Evolutionary conservation across 2,113 vertebrate genomes (phyloP).

Genomic region (Pachyramphus minor): DNA sequence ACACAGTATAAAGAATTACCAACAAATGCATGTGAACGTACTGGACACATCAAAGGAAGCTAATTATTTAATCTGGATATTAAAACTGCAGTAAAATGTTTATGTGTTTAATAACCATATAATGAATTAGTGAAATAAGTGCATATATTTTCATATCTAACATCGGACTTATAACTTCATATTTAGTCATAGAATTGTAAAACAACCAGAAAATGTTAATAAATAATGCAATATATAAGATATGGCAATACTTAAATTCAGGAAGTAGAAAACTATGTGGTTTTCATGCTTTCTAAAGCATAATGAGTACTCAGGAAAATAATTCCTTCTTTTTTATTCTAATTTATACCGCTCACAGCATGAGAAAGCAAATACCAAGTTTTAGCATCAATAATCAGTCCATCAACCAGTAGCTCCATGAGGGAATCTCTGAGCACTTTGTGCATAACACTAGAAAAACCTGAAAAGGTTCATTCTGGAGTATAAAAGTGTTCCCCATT

Average conservation of each 20-base stretch:
- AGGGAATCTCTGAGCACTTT: neutral
- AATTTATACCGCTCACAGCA: neutral
- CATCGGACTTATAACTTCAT: neutral
- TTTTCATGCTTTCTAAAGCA: neutral
- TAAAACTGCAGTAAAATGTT: neutral
- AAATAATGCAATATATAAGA: neutral
- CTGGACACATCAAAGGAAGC: neutral
- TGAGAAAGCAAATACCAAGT: neutral
- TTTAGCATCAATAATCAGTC: neutral
- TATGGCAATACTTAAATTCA: neutral
- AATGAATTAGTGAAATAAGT: neutral
- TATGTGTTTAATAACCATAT: neutral
- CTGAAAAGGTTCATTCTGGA: neutral
- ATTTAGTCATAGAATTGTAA: neutral
- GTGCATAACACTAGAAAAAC: neutral
- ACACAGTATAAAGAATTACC: neutral
- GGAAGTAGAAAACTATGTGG: neutral
- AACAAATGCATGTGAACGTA: rapidly evolving
- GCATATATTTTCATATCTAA: neutral
- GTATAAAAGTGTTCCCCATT: rapidly evolving
- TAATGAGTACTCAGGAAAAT: neutral
- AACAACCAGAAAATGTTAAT: neutral
- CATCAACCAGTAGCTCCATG: neutral
- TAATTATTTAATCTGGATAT: neutral
- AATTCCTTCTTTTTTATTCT: neutral